These are phyloP conservation scores for Centropristis striata DNA, from an alignment of 2,113 vertebrate genomes.

Conservation along the genomic window DNA sequence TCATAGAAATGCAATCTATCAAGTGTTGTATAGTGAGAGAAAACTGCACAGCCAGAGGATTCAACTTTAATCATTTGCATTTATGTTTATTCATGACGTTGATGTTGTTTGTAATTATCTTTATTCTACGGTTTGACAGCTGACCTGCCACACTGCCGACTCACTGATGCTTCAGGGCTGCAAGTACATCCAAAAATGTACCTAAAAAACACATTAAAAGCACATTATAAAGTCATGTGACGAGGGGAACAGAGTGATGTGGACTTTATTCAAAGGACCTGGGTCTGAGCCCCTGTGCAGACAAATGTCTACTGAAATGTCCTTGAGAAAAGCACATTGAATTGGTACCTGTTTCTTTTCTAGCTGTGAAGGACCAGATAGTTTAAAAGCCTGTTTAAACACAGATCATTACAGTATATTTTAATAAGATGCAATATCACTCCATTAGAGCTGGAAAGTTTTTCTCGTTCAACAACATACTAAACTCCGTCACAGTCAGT, in stretches of 20 bases:
- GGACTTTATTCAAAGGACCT: not conserved
- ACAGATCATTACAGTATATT: not conserved
- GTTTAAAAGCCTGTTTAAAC: no score
- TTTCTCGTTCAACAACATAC: no score
- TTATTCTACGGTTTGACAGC: not conserved
- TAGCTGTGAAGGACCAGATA: not conserved
- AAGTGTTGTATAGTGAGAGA: not conserved
- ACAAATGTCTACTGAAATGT: not conserved
- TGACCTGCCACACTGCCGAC: not conserved
- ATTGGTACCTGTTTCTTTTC: not conserved
- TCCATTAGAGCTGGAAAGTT: not conserved
- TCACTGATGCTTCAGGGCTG: not conserved
- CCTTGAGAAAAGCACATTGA: constrained; percentile 3
- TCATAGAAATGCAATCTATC: constrained; percentile 15
- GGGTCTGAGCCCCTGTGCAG: not conserved
- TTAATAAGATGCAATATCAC: not conserved
- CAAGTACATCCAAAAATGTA: not conserved
- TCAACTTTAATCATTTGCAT: not conserved
- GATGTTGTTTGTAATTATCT: constrained; percentile 4
- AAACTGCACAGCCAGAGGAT: constrained; percentile 9
- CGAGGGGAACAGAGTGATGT: not conserved
- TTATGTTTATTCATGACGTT: constrained; percentile 10
- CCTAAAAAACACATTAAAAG: not conserved
- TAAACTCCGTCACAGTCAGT: no score
- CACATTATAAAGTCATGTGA: constrained; percentile 1